A percentile compares a stretch with the other conserved stretches of the same genome.
Evolutionary conservation across 2,888 invertebrate species (phyloP).

Genomic region (Hesperia comma): DNA sequence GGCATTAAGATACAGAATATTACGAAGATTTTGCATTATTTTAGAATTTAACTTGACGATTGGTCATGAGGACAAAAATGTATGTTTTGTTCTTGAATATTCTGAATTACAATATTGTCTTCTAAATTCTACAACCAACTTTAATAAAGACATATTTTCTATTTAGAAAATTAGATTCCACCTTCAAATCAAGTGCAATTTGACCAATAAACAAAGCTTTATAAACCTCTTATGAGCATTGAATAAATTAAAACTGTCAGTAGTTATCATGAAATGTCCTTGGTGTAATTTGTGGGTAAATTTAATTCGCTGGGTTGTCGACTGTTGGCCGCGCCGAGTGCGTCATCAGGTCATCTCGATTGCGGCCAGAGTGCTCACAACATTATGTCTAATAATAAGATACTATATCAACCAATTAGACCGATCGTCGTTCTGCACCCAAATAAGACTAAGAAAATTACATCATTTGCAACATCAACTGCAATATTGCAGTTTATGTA

Average conservation of each 20-base stretch:
- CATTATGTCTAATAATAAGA: slow-evolving; percentile 41
- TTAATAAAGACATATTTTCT: no score
- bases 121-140: no score
- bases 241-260: neutral
- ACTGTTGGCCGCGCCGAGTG: slow-evolving; percentile 39
- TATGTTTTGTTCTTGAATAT: no score
- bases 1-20: no score
- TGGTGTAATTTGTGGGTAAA: slow-evolving; percentile 55
- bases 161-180: no score
- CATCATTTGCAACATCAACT: slow-evolving; percentile 2
- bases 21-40: no score
- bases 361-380: slow-evolving; percentile 30
- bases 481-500: neutral
- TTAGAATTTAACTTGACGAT: no score
- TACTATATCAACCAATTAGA: slow-evolving; percentile 39
- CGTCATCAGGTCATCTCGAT: slow-evolving; percentile 46
- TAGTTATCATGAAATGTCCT: slow-evolving; percentile 44
- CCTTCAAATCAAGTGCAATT: neutral
- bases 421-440: slow-evolving; percentile 10
- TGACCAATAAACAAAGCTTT: neutral
- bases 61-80: no score
- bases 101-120: no score
- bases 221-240: neutral
- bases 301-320: slow-evolving; percentile 47
- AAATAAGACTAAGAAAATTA: slow-evolving; percentile 24